phyloP scores from a whole-genome alignment of 2,113 vertebrate genomes.

The Copsychus sechellarum region DNA sequence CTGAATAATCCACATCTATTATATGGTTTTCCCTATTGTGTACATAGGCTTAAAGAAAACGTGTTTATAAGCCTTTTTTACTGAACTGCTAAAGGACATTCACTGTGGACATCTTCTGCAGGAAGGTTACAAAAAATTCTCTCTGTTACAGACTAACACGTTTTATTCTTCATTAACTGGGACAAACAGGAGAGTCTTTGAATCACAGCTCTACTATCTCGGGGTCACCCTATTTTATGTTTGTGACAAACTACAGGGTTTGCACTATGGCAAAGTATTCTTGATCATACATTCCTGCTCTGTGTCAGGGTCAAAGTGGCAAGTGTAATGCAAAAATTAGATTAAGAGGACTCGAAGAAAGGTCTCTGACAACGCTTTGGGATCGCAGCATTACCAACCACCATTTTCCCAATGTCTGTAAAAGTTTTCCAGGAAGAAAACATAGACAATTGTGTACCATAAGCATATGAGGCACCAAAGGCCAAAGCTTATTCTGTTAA shows the following conservation, averaged over 20 bases:
- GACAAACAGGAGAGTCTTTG: constrained; percentile 34
- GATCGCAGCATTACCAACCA: not conserved
- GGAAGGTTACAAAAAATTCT: constrained; percentile 52
- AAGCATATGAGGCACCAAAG: not conserved
- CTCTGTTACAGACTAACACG: not conserved
- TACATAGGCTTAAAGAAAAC: not conserved
- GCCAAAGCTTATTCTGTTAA: not conserved
- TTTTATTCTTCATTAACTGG: constrained; percentile 54
- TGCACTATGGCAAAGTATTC: constrained; percentile 7
- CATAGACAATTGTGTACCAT: not conserved
- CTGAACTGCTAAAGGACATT: constrained; percentile 14
- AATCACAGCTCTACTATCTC: not conserved
- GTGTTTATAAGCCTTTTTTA: constrained; percentile 2
- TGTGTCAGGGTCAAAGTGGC: not conserved
- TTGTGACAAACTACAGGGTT: constrained; percentile 40
- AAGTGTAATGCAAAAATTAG: constrained; percentile 40
- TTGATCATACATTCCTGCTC: constrained; percentile 8
- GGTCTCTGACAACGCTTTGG: not conserved
- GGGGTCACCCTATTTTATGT: constrained; percentile 31
- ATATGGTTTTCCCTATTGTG: constrained; percentile 19
- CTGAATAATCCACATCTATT: constrained; percentile 34
- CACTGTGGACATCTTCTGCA: not conserved
- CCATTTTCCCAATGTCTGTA: not conserved
- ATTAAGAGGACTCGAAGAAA: constrained; percentile 4
- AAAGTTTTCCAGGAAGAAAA: not conserved